phyloP scores from a whole-genome alignment of 2,113 vertebrate genomes.

The Eira barbara region DNA sequence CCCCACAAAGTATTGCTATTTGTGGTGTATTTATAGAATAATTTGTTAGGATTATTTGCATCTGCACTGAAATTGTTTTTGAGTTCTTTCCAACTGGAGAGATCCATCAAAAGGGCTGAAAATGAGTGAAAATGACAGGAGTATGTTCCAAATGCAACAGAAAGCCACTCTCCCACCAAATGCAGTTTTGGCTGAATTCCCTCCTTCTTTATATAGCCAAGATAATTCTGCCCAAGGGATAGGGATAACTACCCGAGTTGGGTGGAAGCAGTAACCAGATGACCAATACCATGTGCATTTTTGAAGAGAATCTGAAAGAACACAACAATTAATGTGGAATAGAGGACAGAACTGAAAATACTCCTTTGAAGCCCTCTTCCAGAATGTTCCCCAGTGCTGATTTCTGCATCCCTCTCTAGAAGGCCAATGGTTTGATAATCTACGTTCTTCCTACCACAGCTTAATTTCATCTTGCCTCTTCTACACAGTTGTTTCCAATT shows the following conservation, averaged over 20 bases:
- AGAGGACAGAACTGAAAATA: background rate
- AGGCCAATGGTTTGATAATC: background rate
- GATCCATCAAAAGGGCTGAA: constrained; percentile 67
- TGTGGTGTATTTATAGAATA: constrained; percentile 77
- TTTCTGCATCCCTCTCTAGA: background rate
- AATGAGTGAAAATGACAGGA: constrained; percentile 77
- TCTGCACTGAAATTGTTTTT: constrained; percentile 78
- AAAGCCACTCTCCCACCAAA: constrained; percentile 70
- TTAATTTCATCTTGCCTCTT: background rate
- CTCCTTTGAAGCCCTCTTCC: background rate
- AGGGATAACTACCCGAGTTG: constrained; percentile 2
- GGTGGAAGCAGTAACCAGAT: constrained; percentile 26
- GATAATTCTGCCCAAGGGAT: constrained; percentile 59
- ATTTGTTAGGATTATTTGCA: constrained; percentile 78
- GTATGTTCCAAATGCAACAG: constrained; percentile 71
- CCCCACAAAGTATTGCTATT: constrained; percentile 70
- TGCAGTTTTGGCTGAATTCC: constrained; percentile 68
- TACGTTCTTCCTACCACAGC: background rate
- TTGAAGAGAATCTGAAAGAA: constrained; percentile 38
- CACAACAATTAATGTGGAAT: background rate
- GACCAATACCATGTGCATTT: constrained; percentile 28
- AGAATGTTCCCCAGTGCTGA: background rate
- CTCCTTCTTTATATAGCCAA: constrained; percentile 53
- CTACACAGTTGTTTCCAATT: background rate
- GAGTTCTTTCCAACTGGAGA: constrained; percentile 74